A percentile compares a stretch with the other conserved stretches of the same genome.
Evolutionary conservation across 2,888 invertebrate species (phyloP).

Genomic region (Caenorhabditis sp.): DNA sequence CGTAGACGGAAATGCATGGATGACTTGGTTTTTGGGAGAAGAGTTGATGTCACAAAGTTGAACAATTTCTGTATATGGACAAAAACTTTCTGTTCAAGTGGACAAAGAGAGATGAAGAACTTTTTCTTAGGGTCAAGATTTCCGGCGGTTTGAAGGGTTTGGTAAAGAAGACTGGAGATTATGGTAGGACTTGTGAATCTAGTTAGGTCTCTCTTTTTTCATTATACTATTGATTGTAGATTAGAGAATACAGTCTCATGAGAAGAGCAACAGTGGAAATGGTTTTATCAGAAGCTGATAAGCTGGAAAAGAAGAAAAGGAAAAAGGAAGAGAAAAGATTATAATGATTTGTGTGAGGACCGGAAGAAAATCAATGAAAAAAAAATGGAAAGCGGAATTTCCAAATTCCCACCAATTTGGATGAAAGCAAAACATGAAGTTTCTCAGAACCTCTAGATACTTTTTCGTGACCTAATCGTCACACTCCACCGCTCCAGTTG

Average conservation of each 20-base stretch:
- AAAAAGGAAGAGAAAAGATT: no score
- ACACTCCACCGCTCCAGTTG: background rate
- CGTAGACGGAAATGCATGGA: slow-evolving; percentile 10
- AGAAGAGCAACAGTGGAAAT: background rate
- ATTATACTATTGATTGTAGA: background rate
- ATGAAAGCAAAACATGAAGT: background rate
- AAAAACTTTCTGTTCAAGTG: slow-evolving; percentile 15
- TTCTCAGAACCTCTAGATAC: background rate
- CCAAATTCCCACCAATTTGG: background rate
- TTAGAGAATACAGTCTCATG: background rate
- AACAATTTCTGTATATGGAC: slow-evolving; percentile 1
- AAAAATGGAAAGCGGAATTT: background rate
- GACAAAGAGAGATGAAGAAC: slow-evolving; percentile 13
- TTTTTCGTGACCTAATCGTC: background rate
- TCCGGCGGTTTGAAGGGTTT: slow-evolving; percentile 8
- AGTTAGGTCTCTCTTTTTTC: background rate
- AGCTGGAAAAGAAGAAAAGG: background rate
- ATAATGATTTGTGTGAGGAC: no score
- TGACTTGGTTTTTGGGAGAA: no score
- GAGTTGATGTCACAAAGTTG: slow-evolving; percentile 23
- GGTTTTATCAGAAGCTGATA: background rate
- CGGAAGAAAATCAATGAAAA: no score
- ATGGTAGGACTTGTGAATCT: background rate
- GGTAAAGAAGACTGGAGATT: background rate
- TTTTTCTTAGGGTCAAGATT: background rate